Evolutionary conservation across 2,797 vertebrate genomes (phyloP).

Genomic region (Silurus aristotelis): DNA sequence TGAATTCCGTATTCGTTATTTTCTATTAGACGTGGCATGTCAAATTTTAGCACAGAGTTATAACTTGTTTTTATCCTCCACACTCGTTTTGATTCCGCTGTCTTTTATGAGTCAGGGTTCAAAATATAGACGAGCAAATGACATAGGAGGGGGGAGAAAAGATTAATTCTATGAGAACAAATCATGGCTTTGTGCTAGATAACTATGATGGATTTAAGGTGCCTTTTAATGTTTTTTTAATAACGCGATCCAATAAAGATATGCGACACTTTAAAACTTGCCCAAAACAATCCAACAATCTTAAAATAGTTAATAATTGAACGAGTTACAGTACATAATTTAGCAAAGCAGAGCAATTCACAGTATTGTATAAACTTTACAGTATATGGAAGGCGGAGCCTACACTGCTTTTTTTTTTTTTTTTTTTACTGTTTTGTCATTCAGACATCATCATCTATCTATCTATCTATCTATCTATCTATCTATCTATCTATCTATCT

Average conservation of each 20-base stretch:
- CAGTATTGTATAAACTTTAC: no score
- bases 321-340: no score
- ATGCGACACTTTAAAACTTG: neutral
- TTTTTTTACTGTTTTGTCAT: no score
- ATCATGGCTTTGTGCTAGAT: neutral
- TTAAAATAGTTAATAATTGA: no score
- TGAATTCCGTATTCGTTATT: constrained; percentile 50
- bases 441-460: no score
- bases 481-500: no score
- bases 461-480: no score
- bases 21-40: constrained; percentile 38
- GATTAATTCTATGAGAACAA: neutral
- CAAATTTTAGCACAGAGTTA: constrained; percentile 35
- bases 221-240: neutral
- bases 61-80: neutral
- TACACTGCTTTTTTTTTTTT: no score
- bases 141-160: neutral
- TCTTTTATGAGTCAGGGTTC: neutral
- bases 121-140: constrained; percentile 15
- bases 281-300: neutral
- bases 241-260: neutral
- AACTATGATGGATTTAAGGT: neutral
- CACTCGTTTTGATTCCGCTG: neutral
- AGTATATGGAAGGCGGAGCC: no score
- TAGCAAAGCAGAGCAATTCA: no score